A percentile compares a stretch with the other conserved stretches of the same genome.
phyloP scores from a whole-genome alignment of 2,888 invertebrate species.

The Oscheius sp. region DNA sequence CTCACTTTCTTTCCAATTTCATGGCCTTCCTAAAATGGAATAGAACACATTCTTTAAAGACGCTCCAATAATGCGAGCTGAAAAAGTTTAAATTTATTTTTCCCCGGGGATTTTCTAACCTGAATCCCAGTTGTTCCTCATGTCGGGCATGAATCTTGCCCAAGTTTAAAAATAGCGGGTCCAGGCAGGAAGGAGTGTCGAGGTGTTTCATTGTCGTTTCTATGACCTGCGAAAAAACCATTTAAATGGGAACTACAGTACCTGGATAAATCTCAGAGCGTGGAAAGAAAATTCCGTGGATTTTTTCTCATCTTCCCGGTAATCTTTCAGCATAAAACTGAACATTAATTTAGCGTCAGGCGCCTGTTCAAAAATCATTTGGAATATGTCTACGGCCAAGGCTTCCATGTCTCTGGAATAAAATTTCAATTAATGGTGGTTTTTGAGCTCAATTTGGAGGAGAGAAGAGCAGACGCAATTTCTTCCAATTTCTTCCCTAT shows the following conservation, averaged over 20 bases:
- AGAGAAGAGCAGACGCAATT: not conserved
- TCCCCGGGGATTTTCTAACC: slow-evolving; percentile 38
- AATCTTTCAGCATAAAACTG: slow-evolving; percentile 59
- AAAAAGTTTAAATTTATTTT: not conserved
- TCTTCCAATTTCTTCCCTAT: slow-evolving; percentile 4
- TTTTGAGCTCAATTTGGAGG: not conserved
- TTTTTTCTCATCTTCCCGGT: slow-evolving; percentile 51
- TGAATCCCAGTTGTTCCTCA: slow-evolving; percentile 62
- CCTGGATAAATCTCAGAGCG: slow-evolving; percentile 59
- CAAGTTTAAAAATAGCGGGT: slow-evolving; percentile 56
- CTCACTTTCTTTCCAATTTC: slow-evolving; percentile 30
- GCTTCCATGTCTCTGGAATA: slow-evolving; percentile 59
- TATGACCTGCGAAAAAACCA: slow-evolving; percentile 49
- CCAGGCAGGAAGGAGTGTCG: slow-evolving; percentile 51
- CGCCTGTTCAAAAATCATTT: slow-evolving; percentile 63
- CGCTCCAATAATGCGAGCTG: slow-evolving; percentile 61
- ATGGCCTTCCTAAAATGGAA: slow-evolving; percentile 59
- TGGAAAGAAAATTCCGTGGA: slow-evolving; percentile 63
- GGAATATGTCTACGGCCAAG: slow-evolving; percentile 58
- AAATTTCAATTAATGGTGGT: not conserved
- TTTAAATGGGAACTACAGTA: slow-evolving; percentile 6
- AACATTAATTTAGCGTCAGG: slow-evolving; percentile 63
- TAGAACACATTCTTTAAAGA: slow-evolving; percentile 62
- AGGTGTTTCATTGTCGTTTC: slow-evolving; percentile 60
- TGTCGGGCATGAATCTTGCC: slow-evolving; percentile 62